These are phyloP conservation scores for Oreamnos americanus DNA, from an alignment of 2,113 vertebrate genomes.

Conservation along the genomic window DNA sequence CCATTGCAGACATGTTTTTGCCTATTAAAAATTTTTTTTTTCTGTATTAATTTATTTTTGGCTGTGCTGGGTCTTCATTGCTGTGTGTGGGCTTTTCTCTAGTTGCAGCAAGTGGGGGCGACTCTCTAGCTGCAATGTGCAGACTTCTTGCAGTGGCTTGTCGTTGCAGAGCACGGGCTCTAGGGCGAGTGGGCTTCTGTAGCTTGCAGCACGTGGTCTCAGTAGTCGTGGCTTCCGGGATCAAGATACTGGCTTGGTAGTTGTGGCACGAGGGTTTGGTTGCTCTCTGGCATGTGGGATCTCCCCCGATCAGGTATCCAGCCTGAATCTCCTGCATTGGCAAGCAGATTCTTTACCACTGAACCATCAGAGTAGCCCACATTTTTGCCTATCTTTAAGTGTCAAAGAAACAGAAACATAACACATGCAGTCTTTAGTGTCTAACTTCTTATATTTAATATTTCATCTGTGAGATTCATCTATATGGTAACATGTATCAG, in stretches of 20 bases:
- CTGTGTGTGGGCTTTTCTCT: background rate
- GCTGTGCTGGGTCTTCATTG: background rate
- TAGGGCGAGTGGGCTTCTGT: fast-evolving
- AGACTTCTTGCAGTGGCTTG: background rate
- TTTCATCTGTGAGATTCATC: background rate
- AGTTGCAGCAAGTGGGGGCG: background rate
- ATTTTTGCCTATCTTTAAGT: background rate
- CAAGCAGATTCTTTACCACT: background rate
- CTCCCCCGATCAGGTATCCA: fast-evolving
- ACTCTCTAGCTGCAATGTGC: background rate
- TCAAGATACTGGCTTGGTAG: background rate
- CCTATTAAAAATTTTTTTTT: background rate
- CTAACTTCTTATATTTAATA: background rate
- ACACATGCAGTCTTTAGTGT: background rate
- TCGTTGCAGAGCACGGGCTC: fast-evolving
- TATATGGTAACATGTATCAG: background rate
- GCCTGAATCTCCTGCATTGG: background rate
- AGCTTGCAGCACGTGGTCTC: background rate
- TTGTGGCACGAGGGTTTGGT: background rate
- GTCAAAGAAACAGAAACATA: background rate
- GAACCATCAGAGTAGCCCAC: background rate
- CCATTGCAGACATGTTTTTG: background rate
- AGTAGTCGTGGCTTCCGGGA: fast-evolving
- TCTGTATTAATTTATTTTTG: background rate
- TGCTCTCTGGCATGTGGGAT: background rate